Percentiles rank a stretch among this genome's conserved stretches.
phyloP scores from a whole-genome alignment of 1,140 invertebrate genomes.

The Neelides sp. region DNA sequence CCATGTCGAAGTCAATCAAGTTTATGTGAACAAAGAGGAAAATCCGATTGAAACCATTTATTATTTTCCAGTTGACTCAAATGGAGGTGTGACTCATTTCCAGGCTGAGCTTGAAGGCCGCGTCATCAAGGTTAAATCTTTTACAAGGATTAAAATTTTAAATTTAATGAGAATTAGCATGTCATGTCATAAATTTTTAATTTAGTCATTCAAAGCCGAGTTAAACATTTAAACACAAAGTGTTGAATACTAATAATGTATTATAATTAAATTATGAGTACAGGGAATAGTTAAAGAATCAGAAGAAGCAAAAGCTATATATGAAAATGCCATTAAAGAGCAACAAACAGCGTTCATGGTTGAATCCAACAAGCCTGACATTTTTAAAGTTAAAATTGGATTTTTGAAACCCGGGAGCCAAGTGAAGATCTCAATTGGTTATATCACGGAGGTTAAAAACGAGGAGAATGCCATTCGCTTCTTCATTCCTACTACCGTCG shows the following conservation, averaged over 20 bases:
- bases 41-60: conserved; percentile 26
- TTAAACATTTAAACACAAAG: too few species aligned
- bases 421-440: conserved; percentile 41
- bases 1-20: conserved; percentile 22
- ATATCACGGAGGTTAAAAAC: conserved; percentile 40
- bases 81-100: conserved; percentile 26
- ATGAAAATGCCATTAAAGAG: conserved; percentile 38
- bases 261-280: conserved; percentile 4
- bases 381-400: conserved; percentile 36
- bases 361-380: conserved; percentile 38
- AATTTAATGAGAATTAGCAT: too few species aligned
- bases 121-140: conserved; percentile 23
- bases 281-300: conserved; percentile 41
- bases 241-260: background rate
- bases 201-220: too few species aligned
- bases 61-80: conserved; percentile 24
- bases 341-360: conserved; percentile 42
- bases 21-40: conserved; percentile 26
- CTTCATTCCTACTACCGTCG: conserved; percentile 34
- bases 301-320: conserved; percentile 38
- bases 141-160: too few species aligned
- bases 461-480: conserved; percentile 37
- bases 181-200: too few species aligned
- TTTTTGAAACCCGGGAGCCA: conserved; percentile 37
- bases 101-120: conserved; percentile 25